Conservation (phyloP, 2,888 invertebrate genomes). For the Oeneis ivallda region DNA sequence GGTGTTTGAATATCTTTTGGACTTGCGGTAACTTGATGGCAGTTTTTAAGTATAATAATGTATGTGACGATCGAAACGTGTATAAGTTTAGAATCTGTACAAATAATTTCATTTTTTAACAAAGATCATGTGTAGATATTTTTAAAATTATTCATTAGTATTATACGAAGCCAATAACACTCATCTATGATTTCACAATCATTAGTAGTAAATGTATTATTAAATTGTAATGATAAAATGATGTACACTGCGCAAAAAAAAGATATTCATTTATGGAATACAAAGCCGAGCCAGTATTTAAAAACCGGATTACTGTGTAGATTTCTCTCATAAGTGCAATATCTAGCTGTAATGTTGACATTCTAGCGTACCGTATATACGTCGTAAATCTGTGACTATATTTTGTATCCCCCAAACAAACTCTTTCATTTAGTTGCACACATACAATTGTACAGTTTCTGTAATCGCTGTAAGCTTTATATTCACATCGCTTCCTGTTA, state of each 20-base stretch:
- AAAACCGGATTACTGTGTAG: constrained; percentile 76
- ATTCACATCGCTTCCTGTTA: constrained; percentile 66
- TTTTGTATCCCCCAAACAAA: constrained; percentile 32
- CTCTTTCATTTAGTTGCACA: constrained; percentile 46
- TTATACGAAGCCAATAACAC: constrained; percentile 46
- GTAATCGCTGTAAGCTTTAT: constrained; percentile 48
- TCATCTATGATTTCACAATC: constrained; percentile 53
- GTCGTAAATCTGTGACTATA: constrained; percentile 35
- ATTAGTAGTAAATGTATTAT: constrained; percentile 46
- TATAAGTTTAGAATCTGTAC: constrained; percentile 42
- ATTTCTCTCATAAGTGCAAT: constrained; percentile 74
- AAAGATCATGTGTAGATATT: constrained; percentile 40
- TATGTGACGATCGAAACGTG: constrained; percentile 39
- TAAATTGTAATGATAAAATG: constrained; percentile 46
- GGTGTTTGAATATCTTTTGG: constrained; percentile 49
- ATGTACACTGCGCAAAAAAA: constrained; percentile 46
- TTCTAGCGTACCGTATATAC: constrained; percentile 42
- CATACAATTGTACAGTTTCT: constrained; percentile 44
- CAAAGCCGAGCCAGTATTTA: constrained; percentile 79
- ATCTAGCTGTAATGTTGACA: constrained; percentile 67
- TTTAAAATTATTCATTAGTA: constrained; percentile 39
- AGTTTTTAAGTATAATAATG: constrained; percentile 37
- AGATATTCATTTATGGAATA: constrained; percentile 59
- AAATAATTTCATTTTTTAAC: constrained; percentile 44
- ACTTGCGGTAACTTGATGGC: constrained; percentile 37